Conservation (phyloP, 2,888 invertebrate genomes). For the Clunio marinus region DNA sequence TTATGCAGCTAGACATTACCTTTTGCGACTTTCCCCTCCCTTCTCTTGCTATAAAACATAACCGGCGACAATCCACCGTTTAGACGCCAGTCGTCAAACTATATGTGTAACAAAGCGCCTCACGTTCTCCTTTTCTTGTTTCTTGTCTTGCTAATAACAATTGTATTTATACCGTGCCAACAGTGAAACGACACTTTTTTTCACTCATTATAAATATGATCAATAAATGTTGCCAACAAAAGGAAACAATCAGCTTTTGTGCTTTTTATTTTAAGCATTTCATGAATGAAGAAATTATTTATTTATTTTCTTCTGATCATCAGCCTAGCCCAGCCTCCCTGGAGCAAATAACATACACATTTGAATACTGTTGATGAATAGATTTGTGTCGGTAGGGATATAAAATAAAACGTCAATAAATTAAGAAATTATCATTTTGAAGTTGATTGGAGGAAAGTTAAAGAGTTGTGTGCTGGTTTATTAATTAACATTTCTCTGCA, state of each 20-base stretch:
- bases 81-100: slow-evolving; percentile 24
- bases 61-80: neutral
- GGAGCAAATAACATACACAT: neutral
- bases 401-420: neutral
- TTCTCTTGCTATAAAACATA: neutral
- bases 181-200: slow-evolving; percentile 3
- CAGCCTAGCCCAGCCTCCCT: neutral
- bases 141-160: slow-evolving; percentile 1
- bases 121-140: neutral
- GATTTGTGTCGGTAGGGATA: neutral
- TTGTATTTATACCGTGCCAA: neutral
- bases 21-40: neutral
- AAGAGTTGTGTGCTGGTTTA: neutral
- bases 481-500: slow-evolving; percentile 5
- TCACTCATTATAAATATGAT: slow-evolving; percentile 12
- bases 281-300: neutral
- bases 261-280: neutral
- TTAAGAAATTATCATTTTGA: neutral
- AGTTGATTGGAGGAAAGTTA: neutral
- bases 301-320: neutral
- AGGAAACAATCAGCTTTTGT: neutral
- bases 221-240: slow-evolving; percentile 9
- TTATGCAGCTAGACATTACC: neutral
- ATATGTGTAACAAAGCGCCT: slow-evolving; percentile 23
- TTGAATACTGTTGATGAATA: neutral